Percentiles rank a stretch among this genome's conserved stretches.
Conservation (phyloP, 2,888 invertebrate species). For the Monochamus alternatus region DNA sequence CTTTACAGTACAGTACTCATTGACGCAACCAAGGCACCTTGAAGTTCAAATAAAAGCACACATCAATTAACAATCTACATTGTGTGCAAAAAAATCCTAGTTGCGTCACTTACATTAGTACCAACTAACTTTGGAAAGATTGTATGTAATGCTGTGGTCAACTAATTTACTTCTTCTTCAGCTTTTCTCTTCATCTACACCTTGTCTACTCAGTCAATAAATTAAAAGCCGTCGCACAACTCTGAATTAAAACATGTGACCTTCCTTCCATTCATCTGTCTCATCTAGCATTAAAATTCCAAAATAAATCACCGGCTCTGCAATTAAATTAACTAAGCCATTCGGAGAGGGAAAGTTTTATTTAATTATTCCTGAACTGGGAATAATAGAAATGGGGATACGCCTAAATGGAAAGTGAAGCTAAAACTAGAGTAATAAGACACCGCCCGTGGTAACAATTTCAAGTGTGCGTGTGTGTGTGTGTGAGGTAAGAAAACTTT, state of each 20-base stretch:
- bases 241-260: background rate
- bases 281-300: background rate
- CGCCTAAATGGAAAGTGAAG: constrained; percentile 40
- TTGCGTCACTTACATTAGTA: too few species aligned
- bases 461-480: background rate
- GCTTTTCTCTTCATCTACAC: too few species aligned
- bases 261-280: background rate
- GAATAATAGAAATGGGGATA: constrained; percentile 20
- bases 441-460: background rate
- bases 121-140: too few species aligned
- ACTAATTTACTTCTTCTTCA: too few species aligned
- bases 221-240: too few species aligned
- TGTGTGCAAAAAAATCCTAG: too few species aligned
- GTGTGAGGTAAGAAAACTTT: constrained; percentile 11
- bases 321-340: background rate
- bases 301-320: background rate
- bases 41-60: too few species aligned
- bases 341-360: constrained; percentile 8
- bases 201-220: too few species aligned
- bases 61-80: too few species aligned
- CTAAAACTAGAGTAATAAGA: constrained; percentile 15
- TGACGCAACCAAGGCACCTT: too few species aligned
- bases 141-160: too few species aligned
- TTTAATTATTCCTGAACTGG: background rate
- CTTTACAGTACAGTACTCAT: too few species aligned